Evolutionary conservation across 2,113 vertebrate species (phyloP).

Genomic region (Thinocorus orbignyianus): DNA sequence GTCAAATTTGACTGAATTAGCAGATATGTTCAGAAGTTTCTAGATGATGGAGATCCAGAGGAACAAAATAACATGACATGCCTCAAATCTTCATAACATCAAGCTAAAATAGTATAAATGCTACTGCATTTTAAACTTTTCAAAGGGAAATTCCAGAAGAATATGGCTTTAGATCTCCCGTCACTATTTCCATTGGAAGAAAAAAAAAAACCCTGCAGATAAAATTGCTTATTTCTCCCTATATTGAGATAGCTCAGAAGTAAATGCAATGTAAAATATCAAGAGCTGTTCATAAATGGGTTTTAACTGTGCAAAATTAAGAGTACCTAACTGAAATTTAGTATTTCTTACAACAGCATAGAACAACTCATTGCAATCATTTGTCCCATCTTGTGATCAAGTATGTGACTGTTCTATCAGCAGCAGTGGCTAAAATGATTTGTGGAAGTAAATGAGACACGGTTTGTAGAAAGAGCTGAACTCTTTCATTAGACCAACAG

Average conservation of each 20-base stretch:
- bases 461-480: background rate
- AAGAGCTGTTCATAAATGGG: background rate
- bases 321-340: background rate
- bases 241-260: background rate
- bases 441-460: background rate
- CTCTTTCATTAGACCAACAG: background rate
- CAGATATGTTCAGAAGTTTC: background rate
- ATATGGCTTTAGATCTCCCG: background rate
- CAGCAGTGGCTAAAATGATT: background rate
- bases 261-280: background rate
- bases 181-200: background rate
- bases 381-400: background rate
- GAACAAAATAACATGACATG: background rate
- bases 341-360: background rate
- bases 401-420: background rate
- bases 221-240: background rate
- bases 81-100: background rate
- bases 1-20: background rate
- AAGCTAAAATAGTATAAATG: background rate
- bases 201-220: background rate
- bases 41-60: background rate
- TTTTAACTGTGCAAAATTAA: background rate
- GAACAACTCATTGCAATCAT: background rate
- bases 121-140: background rate
- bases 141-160: background rate